Conservation (phyloP, 2,888 invertebrate species). For the Clostera curtula region DNA sequence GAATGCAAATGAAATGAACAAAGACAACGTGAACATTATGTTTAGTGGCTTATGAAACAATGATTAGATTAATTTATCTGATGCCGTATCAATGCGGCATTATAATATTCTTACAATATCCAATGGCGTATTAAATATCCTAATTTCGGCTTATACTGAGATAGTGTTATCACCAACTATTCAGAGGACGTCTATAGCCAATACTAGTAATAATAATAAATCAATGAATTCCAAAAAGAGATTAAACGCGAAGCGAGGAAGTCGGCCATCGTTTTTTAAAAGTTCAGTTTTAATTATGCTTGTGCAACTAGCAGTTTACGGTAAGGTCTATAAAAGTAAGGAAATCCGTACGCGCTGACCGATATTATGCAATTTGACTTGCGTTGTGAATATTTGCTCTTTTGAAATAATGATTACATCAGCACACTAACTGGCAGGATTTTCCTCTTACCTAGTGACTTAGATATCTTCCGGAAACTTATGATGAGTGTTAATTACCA, state of each 20-base stretch:
- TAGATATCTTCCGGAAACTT: no score
- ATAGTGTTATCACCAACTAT: conserved; percentile 12
- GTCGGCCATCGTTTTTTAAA: no score
- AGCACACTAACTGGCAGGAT: conserved; percentile 11
- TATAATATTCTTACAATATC: conserved; percentile 1
- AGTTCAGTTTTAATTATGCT: conserved; percentile 14
- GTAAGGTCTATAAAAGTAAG: conserved; percentile 28
- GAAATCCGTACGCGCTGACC: conserved; percentile 48
- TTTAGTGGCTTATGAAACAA: no score
- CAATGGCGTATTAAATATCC: conserved; percentile 6
- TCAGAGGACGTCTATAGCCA: conserved; percentile 7
- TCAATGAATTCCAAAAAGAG: conserved; percentile 16
- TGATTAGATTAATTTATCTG: no score
- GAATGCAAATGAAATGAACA: no score
- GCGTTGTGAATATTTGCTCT: conserved; percentile 21
- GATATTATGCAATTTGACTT: conserved; percentile 34
- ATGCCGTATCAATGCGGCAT: no score
- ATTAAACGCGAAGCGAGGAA: no score
- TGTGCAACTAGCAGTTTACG: conserved; percentile 15
- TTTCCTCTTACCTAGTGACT: no score
- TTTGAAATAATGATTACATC: conserved; percentile 28
- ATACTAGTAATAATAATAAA: conserved; percentile 19
- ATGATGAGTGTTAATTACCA: no score
- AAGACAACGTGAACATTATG: no score
- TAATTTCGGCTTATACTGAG: conserved; percentile 5